Conservation (phyloP, 1,140 invertebrate species). For the Bombus affinis region DNA sequence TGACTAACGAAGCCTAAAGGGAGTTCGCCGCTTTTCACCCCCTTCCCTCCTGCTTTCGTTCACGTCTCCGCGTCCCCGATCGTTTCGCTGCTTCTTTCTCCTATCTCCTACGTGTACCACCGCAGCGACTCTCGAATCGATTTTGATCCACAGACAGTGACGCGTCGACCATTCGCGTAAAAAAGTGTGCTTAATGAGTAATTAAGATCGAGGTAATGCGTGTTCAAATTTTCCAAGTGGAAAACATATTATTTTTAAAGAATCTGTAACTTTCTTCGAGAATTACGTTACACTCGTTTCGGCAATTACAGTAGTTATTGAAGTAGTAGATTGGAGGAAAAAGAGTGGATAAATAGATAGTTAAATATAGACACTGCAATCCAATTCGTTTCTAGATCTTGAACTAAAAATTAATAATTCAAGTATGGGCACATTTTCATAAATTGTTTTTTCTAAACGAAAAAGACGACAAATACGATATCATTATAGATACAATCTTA, state of each 20-base stretch:
- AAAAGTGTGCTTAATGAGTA: slow-evolving; percentile 14
- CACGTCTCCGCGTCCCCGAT: not conserved
- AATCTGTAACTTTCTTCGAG: not conserved
- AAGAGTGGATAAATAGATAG: not conserved
- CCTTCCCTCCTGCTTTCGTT: slow-evolving; percentile 8
- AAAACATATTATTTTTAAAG: not conserved
- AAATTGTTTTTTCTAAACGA: too few relatives aligned
- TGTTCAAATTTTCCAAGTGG: too few relatives aligned
- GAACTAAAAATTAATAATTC: too few relatives aligned
- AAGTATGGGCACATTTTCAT: too few relatives aligned
- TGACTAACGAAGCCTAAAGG: slow-evolving; percentile 66
- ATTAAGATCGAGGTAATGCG: slow-evolving; percentile 17
- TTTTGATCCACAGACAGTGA: slow-evolving; percentile 26
- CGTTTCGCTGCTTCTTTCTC: not conserved
- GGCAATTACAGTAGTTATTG: not conserved
- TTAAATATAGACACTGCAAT: too few relatives aligned
- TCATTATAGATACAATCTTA: too few relatives aligned
- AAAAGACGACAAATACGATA: too few relatives aligned
- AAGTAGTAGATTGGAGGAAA: too few relatives aligned
- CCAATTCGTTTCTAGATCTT: too few relatives aligned
- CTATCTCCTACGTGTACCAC: not conserved
- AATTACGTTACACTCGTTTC: not conserved
- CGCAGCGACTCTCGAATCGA: not conserved
- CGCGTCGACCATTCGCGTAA: not conserved
- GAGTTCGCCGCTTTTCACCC: slow-evolving; percentile 33